Percentiles rank a stretch among this genome's conserved stretches.
phyloP scores from a whole-genome alignment of 2,888 invertebrate species.

The Lepidonotus clava region DNA sequence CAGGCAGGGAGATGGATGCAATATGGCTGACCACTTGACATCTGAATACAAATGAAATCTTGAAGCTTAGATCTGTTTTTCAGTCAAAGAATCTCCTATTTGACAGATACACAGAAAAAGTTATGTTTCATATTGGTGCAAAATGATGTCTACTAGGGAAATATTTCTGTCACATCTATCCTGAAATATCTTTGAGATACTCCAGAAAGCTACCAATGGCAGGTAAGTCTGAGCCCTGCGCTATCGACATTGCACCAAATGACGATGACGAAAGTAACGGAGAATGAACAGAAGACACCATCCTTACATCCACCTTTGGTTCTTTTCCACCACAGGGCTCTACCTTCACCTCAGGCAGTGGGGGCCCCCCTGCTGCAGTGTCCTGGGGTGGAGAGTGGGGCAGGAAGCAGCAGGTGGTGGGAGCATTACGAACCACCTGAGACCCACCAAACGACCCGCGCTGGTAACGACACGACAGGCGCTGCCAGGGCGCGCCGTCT shows the following conservation, averaged over 20 bases:
- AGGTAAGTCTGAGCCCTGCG: constrained; percentile 68
- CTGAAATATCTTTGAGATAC: constrained; percentile 66
- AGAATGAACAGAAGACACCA: too few relatives aligned
- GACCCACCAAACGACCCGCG: constrained; percentile 42
- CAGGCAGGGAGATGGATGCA: too few relatives aligned
- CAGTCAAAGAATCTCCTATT: too few relatives aligned
- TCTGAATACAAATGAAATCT: too few relatives aligned
- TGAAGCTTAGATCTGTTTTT: too few relatives aligned
- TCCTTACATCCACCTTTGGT: neutral
- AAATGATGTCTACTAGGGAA: too few relatives aligned
- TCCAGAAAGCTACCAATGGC: constrained; percentile 71
- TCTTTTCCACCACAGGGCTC: neutral
- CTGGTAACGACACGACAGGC: constrained; percentile 33
- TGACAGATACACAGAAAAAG: too few relatives aligned
- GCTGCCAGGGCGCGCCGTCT: neutral
- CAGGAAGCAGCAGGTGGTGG: neutral
- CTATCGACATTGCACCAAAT: too few relatives aligned
- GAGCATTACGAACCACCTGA: neutral
- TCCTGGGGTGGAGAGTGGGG: constrained; percentile 49
- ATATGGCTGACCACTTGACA: too few relatives aligned
- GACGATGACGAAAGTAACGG: too few relatives aligned
- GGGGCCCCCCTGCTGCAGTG: neutral
- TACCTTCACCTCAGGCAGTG: constrained; percentile 24
- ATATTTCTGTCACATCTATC: too few relatives aligned
- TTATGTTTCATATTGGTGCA: too few relatives aligned